phyloP scores from a whole-genome alignment of 2,113 vertebrate genomes.

The Chloroceryle aenea region DNA sequence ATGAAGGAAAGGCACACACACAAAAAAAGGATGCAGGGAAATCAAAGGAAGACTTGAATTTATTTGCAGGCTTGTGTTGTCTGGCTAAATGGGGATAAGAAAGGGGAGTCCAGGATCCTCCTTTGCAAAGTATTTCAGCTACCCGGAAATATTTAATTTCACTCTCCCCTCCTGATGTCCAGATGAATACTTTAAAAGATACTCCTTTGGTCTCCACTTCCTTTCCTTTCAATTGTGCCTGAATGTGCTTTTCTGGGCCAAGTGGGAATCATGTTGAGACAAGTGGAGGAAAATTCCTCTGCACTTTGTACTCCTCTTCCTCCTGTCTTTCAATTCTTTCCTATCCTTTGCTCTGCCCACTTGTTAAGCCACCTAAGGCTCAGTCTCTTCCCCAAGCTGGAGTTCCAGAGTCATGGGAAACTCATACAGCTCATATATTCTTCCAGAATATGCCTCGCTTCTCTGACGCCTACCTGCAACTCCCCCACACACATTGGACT shows the following conservation, averaged over 20 bases:
- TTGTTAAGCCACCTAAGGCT: neutral
- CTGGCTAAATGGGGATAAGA: neutral
- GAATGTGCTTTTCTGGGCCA: neutral
- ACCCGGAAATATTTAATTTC: neutral
- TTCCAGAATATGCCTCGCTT: fast-evolving
- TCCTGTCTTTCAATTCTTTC: neutral
- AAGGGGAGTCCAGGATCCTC: neutral
- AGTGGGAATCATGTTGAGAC: neutral
- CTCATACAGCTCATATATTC: neutral
- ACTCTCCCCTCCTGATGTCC: neutral
- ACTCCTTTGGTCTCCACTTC: neutral
- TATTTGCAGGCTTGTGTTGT: neutral
- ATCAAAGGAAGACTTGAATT: slow-evolving; percentile 7
- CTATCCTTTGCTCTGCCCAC: neutral
- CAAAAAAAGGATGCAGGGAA: neutral
- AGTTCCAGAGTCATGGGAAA: neutral
- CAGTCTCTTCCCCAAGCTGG: neutral
- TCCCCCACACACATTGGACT: fast-evolving
- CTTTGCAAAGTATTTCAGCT: neutral
- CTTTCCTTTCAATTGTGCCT: neutral
- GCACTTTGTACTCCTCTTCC: neutral
- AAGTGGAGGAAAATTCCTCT: neutral
- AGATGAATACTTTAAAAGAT: neutral
- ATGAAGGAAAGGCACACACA: neutral
- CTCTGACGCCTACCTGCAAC: fast-evolving